A percentile compares a stretch with the other conserved stretches of the same genome.
Evolutionary conservation across 2,888 invertebrate species (phyloP).

Genomic region (Leptodirus hochenwartii): DNA sequence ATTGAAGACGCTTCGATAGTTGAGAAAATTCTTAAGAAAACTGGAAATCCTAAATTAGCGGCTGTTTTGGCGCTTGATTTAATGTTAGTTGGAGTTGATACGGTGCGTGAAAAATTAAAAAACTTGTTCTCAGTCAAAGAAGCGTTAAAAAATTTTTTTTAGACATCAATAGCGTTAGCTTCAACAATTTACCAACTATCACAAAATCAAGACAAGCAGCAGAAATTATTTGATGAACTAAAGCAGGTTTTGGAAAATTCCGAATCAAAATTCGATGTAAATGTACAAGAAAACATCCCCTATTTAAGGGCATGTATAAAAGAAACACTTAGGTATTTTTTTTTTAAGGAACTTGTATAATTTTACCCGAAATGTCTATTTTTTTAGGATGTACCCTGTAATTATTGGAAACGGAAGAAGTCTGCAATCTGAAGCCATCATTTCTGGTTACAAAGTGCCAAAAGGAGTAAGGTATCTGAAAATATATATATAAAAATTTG

Average conservation of each 20-base stretch:
- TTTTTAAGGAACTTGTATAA: conserved; percentile 1
- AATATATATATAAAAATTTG: conserved; percentile 6
- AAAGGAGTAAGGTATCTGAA: conserved; percentile 44
- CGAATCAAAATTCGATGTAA: conserved; percentile 35
- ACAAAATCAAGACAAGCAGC: conserved; percentile 48
- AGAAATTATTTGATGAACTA: conserved; percentile 42
- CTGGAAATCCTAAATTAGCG: conserved; percentile 38
- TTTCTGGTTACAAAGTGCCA: conserved; percentile 62
- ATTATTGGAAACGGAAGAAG: conserved; percentile 65
- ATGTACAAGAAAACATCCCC: conserved; percentile 42
- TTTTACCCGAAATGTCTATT: conserved; percentile 2
- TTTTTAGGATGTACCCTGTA: conserved; percentile 56
- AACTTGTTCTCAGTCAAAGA: conserved; percentile 1
- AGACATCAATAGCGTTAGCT: conserved; percentile 57
- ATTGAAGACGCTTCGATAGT: conserved; percentile 35
- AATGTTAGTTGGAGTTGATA: conserved; percentile 64
- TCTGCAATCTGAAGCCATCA: conserved; percentile 52
- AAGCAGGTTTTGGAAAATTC: conserved; percentile 33
- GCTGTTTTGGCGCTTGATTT: conserved; percentile 59
- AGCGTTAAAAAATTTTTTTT: conserved; percentile 10
- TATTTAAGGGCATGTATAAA: conserved; percentile 62
- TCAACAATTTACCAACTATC: conserved; percentile 60
- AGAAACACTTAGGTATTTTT: conserved; percentile 47
- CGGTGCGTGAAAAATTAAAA: conserved; percentile 27
- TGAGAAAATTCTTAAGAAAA: conserved; percentile 35